Base-by-base conservation (phyloP, 2,797 vertebrate genomes). In the Mareca penelope region DNA sequence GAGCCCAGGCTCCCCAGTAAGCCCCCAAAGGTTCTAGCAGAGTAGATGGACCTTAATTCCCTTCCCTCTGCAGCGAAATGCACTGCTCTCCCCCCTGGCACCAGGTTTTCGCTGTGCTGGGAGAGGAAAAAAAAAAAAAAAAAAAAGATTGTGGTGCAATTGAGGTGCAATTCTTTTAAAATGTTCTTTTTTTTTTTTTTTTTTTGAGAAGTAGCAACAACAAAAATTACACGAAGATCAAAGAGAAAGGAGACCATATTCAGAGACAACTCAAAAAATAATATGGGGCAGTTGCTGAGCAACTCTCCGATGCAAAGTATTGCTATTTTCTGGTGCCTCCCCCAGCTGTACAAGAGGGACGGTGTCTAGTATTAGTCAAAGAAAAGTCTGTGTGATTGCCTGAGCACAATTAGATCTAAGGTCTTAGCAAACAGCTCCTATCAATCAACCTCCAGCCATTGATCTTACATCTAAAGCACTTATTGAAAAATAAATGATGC, bases 401-500 rank as follows among this genome's bases (percentile, higher is more conserved):
- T 80, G 75, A 26, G n/a, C 81, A 52, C 85, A 94, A 83, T 92
- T 85, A 96, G 93, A 95, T 95, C 91, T 88, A 31, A 97, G 86
- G 84, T 86, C 59, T 89, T 89, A 75, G 83, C 85, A 94, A 93
- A 91, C 78, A 95, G 85, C 93, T 95, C 88, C 89, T 86, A 44
- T 86, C 91, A 77, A 67, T 88, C 96, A 88, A 57, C 71, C 64
- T 61, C 15, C 2, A 82, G 75, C 85, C 80, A 96, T 90, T 97
- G 95, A 97, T 97, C 96, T 97, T 96, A 92, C 95, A 96, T 96
- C 87, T 96, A 92, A 95, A 91, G 94, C 85, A 91, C 80, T 96
- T 90, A 82, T 13, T 84, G 85, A 80, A 89, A 95, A 89, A 87
- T 86, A 95, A 91, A 93, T 77, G 35, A 87, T 21, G 71, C 2